phyloP scores from a whole-genome alignment of 2,888 invertebrate genomes.

The Spisula solida region DNA sequence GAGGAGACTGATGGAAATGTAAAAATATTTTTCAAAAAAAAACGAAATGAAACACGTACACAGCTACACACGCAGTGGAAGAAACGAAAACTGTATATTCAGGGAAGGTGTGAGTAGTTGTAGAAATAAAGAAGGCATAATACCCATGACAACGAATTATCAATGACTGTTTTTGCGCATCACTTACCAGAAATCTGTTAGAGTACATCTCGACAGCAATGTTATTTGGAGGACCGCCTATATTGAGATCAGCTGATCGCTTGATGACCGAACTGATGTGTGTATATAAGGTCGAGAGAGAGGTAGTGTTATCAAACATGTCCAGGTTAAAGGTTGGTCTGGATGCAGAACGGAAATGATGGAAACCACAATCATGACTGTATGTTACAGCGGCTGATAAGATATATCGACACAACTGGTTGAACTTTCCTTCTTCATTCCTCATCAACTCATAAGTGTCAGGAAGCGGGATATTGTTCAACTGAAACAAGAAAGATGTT shows the following conservation, averaged over 20 bases:
- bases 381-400: background rate
- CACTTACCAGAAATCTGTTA: constrained; percentile 17
- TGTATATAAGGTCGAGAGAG: background rate
- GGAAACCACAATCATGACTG: background rate
- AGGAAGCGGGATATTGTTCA: background rate
- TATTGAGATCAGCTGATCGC: background rate
- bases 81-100: no score
- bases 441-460: background rate
- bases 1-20: no score
- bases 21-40: no score
- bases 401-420: background rate
- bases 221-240: background rate
- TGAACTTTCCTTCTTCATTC: background rate
- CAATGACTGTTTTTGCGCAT: no score
- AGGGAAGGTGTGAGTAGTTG: no score
- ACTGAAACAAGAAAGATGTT: background rate
- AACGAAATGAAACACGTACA: no score
- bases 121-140: background rate
- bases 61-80: no score
- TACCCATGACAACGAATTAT: no score
- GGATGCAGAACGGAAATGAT: background rate
- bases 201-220: background rate
- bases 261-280: background rate
- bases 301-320: background rate
- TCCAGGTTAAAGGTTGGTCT: background rate